Evolutionary conservation across 1,140 invertebrate genomes (phyloP).

Genomic region (Platyscapa corneri): DNA sequence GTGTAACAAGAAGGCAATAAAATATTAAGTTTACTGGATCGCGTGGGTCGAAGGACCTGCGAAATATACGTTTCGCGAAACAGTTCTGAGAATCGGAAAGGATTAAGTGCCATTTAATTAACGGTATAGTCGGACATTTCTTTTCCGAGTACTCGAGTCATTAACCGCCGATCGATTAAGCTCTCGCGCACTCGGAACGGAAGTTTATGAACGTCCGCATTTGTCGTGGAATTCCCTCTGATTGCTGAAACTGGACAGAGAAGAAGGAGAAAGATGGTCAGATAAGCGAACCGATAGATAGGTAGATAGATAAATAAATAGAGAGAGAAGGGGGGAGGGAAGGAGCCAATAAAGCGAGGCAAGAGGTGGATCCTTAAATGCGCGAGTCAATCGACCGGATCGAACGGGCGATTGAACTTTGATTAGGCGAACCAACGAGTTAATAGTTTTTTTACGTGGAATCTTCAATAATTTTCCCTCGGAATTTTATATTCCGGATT

Average conservation of each 20-base stretch:
- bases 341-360: too few relatives aligned
- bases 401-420: constrained; percentile 42
- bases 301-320: neutral
- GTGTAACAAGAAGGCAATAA: too few relatives aligned
- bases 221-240: constrained; percentile 46
- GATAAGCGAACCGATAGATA: too few relatives aligned
- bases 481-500: too few relatives aligned
- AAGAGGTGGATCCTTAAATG: constrained; percentile 25
- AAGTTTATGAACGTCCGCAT: constrained; percentile 63
- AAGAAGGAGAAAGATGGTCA: too few relatives aligned
- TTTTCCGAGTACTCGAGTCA: constrained; percentile 55
- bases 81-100: neutral
- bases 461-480: constrained; percentile 19
- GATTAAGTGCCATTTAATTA: constrained; percentile 50
- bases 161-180: constrained; percentile 66
- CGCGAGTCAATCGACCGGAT: constrained; percentile 35
- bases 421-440: constrained; percentile 41
- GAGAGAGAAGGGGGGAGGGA: neutral
- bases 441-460: constrained; percentile 17
- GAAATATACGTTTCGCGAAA: neutral
- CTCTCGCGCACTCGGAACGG: constrained; percentile 52
- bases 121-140: constrained; percentile 37
- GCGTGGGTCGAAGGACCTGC: too few relatives aligned
- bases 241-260: constrained; percentile 21
- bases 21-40: too few relatives aligned